These are phyloP conservation scores for Pollenia labialis DNA, from an alignment of 2,888 invertebrate genomes.

Conservation along the genomic window DNA sequence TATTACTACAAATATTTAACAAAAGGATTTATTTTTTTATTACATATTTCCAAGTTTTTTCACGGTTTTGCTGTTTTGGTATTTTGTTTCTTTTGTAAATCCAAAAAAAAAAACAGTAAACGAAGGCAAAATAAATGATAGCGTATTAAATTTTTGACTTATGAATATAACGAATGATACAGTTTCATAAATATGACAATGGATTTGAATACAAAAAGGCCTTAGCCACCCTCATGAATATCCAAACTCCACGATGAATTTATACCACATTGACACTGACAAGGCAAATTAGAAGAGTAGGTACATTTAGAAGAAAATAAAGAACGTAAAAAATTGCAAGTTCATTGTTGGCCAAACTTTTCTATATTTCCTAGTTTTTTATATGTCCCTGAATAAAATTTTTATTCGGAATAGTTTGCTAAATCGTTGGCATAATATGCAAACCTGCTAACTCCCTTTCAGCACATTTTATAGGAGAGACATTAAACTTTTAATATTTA, in stretches of 20 bases:
- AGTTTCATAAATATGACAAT: constrained; percentile 53
- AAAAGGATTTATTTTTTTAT: constrained; percentile 55
- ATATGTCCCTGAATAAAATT: too few relatives aligned
- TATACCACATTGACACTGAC: not conserved
- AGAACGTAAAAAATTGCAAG: not conserved
- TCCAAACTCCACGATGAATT: not conserved
- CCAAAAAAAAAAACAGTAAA: constrained; percentile 13
- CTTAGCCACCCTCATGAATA: not conserved
- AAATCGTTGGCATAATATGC: too few relatives aligned
- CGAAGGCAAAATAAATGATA: constrained; percentile 38
- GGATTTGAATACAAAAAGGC: not conserved
- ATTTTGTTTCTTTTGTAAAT: too few relatives aligned
- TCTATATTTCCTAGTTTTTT: too few relatives aligned
- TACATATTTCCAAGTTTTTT: not conserved
- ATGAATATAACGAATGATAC: constrained; percentile 58
- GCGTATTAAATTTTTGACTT: constrained; percentile 54
- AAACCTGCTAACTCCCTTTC: too few relatives aligned
- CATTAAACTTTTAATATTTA: too few relatives aligned
- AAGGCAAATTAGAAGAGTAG: not conserved
- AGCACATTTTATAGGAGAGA: too few relatives aligned
- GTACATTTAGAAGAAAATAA: not conserved
- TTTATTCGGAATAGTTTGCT: too few relatives aligned
- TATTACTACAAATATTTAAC: constrained; percentile 53
- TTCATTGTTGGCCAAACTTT: too few relatives aligned
- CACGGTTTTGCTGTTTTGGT: not conserved